Evolutionary conservation across 2,797 vertebrate genomes (phyloP), one percentile per base, ranked within the genome.

Genomic region (Poeciliopsis paucimaculata): DNA sequence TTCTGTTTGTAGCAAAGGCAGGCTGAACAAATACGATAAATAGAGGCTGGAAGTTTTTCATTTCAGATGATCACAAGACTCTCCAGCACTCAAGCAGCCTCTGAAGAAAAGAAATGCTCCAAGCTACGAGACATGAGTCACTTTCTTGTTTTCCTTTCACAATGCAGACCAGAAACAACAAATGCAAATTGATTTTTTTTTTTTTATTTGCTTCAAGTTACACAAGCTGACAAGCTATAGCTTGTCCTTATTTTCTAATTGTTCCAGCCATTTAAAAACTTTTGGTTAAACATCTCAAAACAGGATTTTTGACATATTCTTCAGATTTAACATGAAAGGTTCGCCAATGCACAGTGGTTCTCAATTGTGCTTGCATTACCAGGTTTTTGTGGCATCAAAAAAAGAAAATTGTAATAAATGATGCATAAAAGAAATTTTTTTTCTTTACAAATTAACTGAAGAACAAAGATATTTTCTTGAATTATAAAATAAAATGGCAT

Each of bases 11-110:
- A 86, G 73, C 75, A 64, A 49, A 72, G 80, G 77, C 74, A 72
- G 74, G 28, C 71, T 78, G 74, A 88, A 81, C 13, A 23, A 45
- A 43, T 68, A 36, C 28, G 31, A 83, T 60, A 70, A 23, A 85
- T 85, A 2, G 43, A 60, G 76, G 79, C 80, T 77, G 78, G 51
- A 84, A 77, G 45, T 72, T 57, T 85, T 91, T 90, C 64, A 81
- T 87, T 82, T 84, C 76, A 82, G 80, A 84, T 76, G 47, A 86
- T 84, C 79, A 47, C 80, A 77, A 51, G 64, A 76, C 73, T 87
- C 51, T 77, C 18, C 13, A 18, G 55, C 73, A 78, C 77, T 79
- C 68, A 82, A 76, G 23, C 16, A 41, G 45, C 47, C 41, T 81
- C 74, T 36, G 77, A 64, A 83, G 71, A 73, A 73, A 80, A 83